Percentiles rank a stretch among this genome's conserved stretches.
Conservation (phyloP, 2,113 vertebrate species). For the Apteryx mantelli region DNA sequence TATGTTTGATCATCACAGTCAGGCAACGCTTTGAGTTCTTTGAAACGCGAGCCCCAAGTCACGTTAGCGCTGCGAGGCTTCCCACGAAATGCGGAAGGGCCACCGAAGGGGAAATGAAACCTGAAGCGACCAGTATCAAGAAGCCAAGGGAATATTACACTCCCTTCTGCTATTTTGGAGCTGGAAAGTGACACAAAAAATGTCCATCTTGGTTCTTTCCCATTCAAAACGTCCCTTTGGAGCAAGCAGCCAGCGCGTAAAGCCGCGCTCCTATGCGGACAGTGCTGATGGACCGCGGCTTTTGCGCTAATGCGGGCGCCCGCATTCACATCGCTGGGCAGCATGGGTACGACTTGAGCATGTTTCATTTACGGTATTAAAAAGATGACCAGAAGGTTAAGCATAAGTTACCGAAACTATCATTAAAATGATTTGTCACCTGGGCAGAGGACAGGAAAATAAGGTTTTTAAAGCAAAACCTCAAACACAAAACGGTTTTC, state of each 20-base stretch:
- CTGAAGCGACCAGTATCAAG: background rate
- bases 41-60: rapidly evolving
- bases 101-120: background rate
- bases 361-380: background rate
- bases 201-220: rapidly evolving
- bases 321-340: background rate
- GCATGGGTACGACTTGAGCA: background rate
- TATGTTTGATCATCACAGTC: background rate
- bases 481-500: background rate
- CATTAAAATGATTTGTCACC: background rate
- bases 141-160: background rate
- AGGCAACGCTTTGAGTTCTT: background rate
- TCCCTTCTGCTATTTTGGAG: background rate
- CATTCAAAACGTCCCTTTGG: background rate
- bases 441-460: slow-evolving; percentile 27
- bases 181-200: background rate
- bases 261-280: rapidly evolving
- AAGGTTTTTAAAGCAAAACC: background rate
- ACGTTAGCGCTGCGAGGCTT: rapidly evolving
- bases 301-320: background rate
- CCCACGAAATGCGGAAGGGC: background rate
- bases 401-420: background rate
- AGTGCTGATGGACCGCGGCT: rapidly evolving
- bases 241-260: background rate
- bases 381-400: background rate